Evolutionary conservation across 2,888 invertebrate species (phyloP).

Genomic region (Tetrapedia diversipes): DNA sequence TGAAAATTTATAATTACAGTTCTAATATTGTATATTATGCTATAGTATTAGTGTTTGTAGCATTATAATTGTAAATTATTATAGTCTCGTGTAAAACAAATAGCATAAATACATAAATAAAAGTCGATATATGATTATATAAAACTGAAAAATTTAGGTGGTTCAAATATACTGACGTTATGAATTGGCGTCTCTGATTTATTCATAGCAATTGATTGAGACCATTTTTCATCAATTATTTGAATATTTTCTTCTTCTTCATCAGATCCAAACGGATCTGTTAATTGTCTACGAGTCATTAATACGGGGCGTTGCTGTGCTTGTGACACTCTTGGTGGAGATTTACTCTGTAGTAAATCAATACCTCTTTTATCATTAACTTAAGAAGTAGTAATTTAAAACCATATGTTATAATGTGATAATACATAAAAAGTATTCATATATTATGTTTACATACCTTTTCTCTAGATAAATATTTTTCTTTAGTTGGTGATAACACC

Average conservation of each 20-base stretch:
- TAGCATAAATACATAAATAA: background rate
- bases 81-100: background rate
- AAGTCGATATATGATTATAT: conserved; percentile 29
- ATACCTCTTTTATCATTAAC: conserved; percentile 32
- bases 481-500: conserved; percentile 90
- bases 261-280: conserved; percentile 95
- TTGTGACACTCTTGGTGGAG: conserved; percentile 78
- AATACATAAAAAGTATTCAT: conserved; percentile 2
- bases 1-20: too few species aligned
- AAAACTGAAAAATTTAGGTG: conserved; percentile 42
- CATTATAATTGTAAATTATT: background rate
- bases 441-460: conserved; percentile 74
- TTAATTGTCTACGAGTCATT: conserved; percentile 93
- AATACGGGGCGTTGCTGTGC: conserved; percentile 83
- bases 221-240: conserved; percentile 79
- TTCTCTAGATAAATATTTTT: conserved; percentile 84
- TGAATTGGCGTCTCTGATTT: conserved; percentile 79
- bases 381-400: conserved; percentile 11
- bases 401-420: conserved; percentile 10
- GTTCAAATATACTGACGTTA: conserved; percentile 79
- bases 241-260: conserved; percentile 86
- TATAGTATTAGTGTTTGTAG: too few species aligned
- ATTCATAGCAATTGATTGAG: conserved; percentile 78
- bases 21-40: too few species aligned
- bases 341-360: conserved; percentile 80